phyloP scores from a whole-genome alignment of 2,113 vertebrate genomes.

The Vimba vimba region DNA sequence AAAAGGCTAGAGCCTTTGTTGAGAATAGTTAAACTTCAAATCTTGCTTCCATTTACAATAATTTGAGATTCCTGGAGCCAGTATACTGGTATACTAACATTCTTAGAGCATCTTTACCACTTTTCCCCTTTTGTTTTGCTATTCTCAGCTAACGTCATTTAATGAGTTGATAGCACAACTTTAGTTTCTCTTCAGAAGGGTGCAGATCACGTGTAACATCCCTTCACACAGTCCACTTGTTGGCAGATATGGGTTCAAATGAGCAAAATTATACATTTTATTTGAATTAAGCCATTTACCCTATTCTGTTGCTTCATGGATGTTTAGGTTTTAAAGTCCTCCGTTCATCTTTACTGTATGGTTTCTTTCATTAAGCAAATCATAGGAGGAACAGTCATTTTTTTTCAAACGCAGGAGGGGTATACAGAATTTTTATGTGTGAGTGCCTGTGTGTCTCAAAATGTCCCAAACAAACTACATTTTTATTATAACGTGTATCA shows the following conservation, averaged over 20 bases:
- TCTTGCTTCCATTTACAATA: background rate
- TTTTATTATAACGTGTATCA: background rate
- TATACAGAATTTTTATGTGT: background rate
- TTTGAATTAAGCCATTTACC: background rate
- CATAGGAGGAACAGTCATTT: background rate
- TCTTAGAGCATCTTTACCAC: background rate
- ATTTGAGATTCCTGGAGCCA: background rate
- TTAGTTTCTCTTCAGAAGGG: background rate
- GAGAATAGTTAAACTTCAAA: background rate
- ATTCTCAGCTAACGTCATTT: background rate
- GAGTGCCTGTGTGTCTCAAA: background rate
- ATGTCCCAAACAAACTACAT: background rate
- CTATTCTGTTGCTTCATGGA: background rate
- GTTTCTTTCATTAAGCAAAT: conserved; percentile 5
- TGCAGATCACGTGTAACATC: background rate
- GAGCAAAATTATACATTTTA: background rate
- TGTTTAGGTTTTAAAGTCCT: conserved; percentile 19
- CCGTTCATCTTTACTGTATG: background rate
- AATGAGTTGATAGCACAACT: background rate
- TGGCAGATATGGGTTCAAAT: conserved; percentile 10
- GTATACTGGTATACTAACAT: background rate
- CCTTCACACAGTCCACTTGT: background rate
- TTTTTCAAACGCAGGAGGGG: background rate
- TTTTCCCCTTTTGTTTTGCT: conserved; percentile 1
- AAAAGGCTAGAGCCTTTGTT: background rate